Percentiles rank a stretch among this genome's conserved stretches.
Evolutionary conservation across 1,140 invertebrate species (phyloP).

Genomic region (Lordiphosa collinella): DNA sequence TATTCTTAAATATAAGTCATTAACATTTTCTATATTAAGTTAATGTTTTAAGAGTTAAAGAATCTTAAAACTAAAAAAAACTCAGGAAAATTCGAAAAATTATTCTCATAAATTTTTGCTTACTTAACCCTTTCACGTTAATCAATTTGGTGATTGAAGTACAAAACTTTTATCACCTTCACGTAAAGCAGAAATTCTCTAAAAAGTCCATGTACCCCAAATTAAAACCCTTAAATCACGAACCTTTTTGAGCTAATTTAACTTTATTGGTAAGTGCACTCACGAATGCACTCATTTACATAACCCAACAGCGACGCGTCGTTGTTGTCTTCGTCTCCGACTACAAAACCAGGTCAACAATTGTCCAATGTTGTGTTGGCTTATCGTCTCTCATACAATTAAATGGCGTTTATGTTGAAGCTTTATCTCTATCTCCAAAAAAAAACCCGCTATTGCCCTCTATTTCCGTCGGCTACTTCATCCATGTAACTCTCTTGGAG

Average conservation of each 20-base stretch:
- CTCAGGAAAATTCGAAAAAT: too few species aligned
- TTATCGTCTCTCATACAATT: constrained; percentile 42
- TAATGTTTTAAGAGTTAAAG: too few species aligned
- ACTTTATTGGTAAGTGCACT: constrained; percentile 40
- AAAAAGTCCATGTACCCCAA: constrained; percentile 12
- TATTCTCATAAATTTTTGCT: too few species aligned
- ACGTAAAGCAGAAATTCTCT: neutral
- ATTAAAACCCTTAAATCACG: constrained; percentile 19
- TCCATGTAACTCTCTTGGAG: constrained; percentile 19
- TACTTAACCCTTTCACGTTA: too few species aligned
- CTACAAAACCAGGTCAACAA: constrained; percentile 46
- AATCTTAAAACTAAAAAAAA: too few species aligned
- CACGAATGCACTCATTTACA: constrained; percentile 59
- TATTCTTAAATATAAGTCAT: too few species aligned
- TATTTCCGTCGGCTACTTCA: constrained; percentile 35
- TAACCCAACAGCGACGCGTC: constrained; percentile 19
- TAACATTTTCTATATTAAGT: too few species aligned
- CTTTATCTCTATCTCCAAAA: constrained; percentile 34
- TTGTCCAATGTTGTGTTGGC: constrained; percentile 40
- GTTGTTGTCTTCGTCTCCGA: neutral
- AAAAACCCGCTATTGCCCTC: constrained; percentile 31
- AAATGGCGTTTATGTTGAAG: constrained; percentile 50
- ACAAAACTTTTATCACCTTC: too few species aligned
- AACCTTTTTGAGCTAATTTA: constrained; percentile 38
- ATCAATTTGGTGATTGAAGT: too few species aligned